Percentiles rank a stretch among this genome's conserved stretches.
Conservation (phyloP, 2,888 invertebrate species). For the Amblyteles armatorius region DNA sequence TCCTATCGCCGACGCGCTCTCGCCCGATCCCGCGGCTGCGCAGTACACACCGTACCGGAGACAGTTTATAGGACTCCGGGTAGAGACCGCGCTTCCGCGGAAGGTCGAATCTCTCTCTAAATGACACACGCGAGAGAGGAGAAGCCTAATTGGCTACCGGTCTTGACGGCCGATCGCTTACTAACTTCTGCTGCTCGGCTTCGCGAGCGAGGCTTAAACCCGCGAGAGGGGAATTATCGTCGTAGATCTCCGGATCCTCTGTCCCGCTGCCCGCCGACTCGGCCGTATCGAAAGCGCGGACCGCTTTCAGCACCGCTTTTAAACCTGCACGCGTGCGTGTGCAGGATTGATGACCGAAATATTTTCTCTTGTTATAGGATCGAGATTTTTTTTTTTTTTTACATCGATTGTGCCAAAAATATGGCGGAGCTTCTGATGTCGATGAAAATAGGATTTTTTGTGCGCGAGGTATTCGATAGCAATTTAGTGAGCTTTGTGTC, state of each 20-base stretch:
- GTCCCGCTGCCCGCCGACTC: constrained; percentile 35
- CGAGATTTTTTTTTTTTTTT: not conserved
- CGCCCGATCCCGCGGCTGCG: constrained; percentile 32
- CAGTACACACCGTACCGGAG: constrained; percentile 1
- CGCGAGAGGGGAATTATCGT: constrained; percentile 59
- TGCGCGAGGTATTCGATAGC: not conserved
- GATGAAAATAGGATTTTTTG: not conserved
- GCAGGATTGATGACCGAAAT: not conserved
- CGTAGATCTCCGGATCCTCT: constrained; percentile 52
- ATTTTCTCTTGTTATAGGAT: not conserved
- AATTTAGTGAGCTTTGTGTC: too few species aligned
- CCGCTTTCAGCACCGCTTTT: constrained; percentile 47
- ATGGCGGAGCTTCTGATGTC: not conserved
- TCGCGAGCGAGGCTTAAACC: constrained; percentile 9
- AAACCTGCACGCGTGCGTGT: not conserved
- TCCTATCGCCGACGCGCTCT: constrained; percentile 50
- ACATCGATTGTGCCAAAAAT: not conserved
- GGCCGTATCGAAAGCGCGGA: constrained; percentile 29
- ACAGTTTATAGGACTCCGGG: constrained; percentile 14
- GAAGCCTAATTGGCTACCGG: constrained; percentile 69
- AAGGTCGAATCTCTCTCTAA: constrained; percentile 67
- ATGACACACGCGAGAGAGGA: constrained; percentile 67
- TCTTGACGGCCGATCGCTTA: constrained; percentile 69
- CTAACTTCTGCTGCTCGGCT: constrained; percentile 56
- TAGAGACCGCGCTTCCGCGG: constrained; percentile 62